Evolutionary conservation across 2,797 vertebrate species (phyloP).

Genomic region (Rhynchotus rufescens): DNA sequence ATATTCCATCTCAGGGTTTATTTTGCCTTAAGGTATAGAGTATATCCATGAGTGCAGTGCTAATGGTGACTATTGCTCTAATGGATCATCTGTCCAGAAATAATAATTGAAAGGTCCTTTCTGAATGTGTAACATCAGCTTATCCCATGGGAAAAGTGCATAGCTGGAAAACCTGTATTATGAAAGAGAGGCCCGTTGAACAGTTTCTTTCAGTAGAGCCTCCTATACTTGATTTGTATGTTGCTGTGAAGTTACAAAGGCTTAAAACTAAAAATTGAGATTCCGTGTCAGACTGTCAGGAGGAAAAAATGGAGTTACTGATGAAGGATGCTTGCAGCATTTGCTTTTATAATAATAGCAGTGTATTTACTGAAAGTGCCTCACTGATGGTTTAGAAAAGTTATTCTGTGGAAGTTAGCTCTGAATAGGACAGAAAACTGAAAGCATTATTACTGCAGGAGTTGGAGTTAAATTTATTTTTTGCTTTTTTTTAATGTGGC

Average conservation of each 20-base stretch:
- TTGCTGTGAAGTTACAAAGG: neutral
- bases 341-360: neutral
- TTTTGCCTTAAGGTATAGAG: constrained; percentile 17
- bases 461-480: neutral
- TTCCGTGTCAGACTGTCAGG: neutral
- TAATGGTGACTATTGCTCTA: constrained; percentile 16
- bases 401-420: neutral
- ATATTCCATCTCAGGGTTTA: neutral
- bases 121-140: neutral
- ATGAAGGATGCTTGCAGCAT: neutral
- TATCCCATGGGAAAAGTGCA: neutral
- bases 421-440: neutral
- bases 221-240: neutral
- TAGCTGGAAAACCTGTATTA: neutral
- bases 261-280: constrained; percentile 10
- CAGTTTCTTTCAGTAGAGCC: neutral
- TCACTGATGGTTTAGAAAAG: neutral
- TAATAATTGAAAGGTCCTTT: constrained; percentile 34
- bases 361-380: neutral
- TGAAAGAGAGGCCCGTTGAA: neutral
- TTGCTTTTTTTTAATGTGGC: neutral
- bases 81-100: constrained; percentile 42
- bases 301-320: neutral
- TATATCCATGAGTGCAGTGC: neutral
- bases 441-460: neutral